Evolutionary conservation across 2,888 invertebrate genomes (phyloP).

Genomic region (Herminia tarsipennalis): DNA sequence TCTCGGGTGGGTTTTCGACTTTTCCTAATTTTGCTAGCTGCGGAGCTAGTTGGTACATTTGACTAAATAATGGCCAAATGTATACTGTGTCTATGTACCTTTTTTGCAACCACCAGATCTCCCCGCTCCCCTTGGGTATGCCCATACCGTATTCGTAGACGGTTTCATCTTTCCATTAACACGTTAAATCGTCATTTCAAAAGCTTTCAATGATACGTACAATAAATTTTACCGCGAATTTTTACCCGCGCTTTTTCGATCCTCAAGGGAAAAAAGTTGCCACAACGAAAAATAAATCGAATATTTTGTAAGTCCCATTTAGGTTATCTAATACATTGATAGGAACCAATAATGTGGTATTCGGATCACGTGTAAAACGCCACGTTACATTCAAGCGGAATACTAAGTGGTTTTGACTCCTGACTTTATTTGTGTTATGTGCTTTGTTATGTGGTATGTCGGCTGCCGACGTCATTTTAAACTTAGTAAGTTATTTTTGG

Average conservation of each 20-base stretch:
- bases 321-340: constrained; percentile 29
- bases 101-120: too few relatives aligned
- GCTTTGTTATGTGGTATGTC: neutral
- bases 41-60: too few relatives aligned
- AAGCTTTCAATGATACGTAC: too few relatives aligned
- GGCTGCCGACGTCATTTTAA: neutral
- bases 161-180: too few relatives aligned
- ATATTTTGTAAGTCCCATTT: constrained; percentile 14
- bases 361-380: constrained; percentile 5
- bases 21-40: too few relatives aligned
- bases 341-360: neutral
- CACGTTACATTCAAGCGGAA: constrained; percentile 1
- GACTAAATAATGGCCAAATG: too few relatives aligned
- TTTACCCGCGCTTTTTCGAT: neutral
- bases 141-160: too few relatives aligned
- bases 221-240: neutral
- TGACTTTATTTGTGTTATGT: neutral
- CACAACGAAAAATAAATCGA: constrained; percentile 8
- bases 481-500: too few relatives aligned
- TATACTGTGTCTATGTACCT: too few relatives aligned
- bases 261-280: neutral
- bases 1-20: too few relatives aligned
- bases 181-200: too few relatives aligned
- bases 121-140: too few relatives aligned
- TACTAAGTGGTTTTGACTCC: neutral